Conservation (phyloP, 92 coral and sea anemone genomes). For the Heliopora coerulea region DNA sequence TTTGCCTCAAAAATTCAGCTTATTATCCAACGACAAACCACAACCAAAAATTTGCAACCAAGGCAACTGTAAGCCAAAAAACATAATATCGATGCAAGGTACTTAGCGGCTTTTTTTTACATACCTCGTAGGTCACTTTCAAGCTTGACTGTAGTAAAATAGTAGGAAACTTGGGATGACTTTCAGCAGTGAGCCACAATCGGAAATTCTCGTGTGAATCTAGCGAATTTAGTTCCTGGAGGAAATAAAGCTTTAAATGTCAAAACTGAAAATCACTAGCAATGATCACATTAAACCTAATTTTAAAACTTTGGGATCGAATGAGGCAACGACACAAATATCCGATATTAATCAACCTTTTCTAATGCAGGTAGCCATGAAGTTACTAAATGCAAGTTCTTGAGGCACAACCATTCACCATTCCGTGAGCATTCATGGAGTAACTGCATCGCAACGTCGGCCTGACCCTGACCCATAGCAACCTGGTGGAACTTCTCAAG, state of each 20-base stretch:
- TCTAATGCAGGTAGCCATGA: slow-evolving; percentile 96
- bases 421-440: slow-evolving; percentile 94
- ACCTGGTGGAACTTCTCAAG: slow-evolving; percentile 91
- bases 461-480: slow-evolving; percentile 99
- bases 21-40: too few relatives aligned
- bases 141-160: slow-evolving; percentile 91
- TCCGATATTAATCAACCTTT: slow-evolving; percentile 54
- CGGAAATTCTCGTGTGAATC: slow-evolving; percentile 96
- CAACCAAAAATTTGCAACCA: too few relatives aligned
- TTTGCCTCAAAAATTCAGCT: too few relatives aligned
- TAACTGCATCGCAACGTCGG: slow-evolving; percentile 94
- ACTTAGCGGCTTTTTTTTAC: neutral
- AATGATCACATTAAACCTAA: too few relatives aligned
- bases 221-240: slow-evolving; percentile 85
- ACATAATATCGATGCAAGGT: neutral
- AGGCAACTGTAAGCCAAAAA: too few relatives aligned
- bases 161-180: slow-evolving; percentile 96
- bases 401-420: slow-evolving; percentile 98
- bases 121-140: slow-evolving; percentile 94
- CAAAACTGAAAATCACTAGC: too few relatives aligned
- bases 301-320: neutral
- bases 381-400: slow-evolving; percentile 95
- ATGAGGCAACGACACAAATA: slow-evolving; percentile 9
- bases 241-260: too few relatives aligned
- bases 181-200: slow-evolving; percentile 94